These are phyloP conservation scores for Epinephelus lanceolatus DNA, from an alignment of 2,113 vertebrate species.

Conservation along the genomic window DNA sequence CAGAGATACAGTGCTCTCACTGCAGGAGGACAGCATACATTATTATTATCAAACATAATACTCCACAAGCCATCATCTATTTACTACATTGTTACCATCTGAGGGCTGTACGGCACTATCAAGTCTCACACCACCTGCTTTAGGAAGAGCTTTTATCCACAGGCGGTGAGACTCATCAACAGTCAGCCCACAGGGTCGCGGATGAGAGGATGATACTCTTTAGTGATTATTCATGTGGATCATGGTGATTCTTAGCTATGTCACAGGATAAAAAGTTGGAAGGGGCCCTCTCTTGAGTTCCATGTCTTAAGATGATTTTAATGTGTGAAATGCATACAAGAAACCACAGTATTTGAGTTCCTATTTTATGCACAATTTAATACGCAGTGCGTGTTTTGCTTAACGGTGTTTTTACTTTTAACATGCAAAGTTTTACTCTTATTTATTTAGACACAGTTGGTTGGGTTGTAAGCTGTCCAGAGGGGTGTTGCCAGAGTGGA, in stretches of 20 bases:
- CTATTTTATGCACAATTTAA: background rate
- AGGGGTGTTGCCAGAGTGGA: background rate
- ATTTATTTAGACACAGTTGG: background rate
- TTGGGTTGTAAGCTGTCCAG: background rate
- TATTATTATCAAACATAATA: conserved; percentile 32
- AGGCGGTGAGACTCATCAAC: conserved; percentile 50
- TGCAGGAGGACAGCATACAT: background rate
- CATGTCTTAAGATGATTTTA: background rate
- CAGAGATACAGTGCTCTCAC: background rate
- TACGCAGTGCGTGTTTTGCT: background rate
- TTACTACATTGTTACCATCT: conserved; percentile 44
- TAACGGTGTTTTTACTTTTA: background rate
- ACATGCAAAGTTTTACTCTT: background rate
- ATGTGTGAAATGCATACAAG: background rate
- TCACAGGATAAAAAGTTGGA: background rate
- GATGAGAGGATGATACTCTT: conserved; percentile 33
- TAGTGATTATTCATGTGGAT: conserved; percentile 43
- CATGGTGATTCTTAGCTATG: conserved; percentile 19
- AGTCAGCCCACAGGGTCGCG: conserved; percentile 54
- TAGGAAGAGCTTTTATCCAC: conserved; percentile 34
- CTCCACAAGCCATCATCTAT: conserved; percentile 29
- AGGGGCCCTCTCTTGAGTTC: background rate
- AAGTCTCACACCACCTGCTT: conserved; percentile 51
- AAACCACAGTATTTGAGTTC: background rate
- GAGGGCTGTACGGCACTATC: conserved; percentile 32